Evolutionary conservation across 2,888 invertebrate genomes (phyloP).

Genomic region (Campaea margaritaria): DNA sequence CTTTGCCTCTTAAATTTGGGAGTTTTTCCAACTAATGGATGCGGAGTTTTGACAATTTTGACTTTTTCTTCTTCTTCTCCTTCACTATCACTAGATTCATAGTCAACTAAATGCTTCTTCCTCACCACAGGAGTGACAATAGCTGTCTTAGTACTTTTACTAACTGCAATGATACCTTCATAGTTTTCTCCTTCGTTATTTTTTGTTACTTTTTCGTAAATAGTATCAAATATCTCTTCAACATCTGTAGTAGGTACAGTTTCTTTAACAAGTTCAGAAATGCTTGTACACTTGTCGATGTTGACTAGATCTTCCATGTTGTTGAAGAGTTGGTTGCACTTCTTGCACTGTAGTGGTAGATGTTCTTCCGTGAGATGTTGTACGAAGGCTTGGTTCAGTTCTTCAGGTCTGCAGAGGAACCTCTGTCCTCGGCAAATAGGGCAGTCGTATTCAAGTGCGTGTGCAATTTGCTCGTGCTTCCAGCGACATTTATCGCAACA

Average conservation of each 20-base stretch:
- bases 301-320: constrained; percentile 71
- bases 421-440: constrained; percentile 70
- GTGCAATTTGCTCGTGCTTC: constrained; percentile 68
- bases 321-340: constrained; percentile 67
- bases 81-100: constrained; percentile 72
- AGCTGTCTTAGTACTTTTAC: constrained; percentile 70
- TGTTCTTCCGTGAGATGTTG: constrained; percentile 68
- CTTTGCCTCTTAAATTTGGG: constrained; percentile 64
- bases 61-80: constrained; percentile 52
- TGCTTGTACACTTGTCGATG: constrained; percentile 70
- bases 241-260: constrained; percentile 49
- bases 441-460: constrained; percentile 74
- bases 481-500: constrained; percentile 77
- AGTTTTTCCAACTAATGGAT: constrained; percentile 62
- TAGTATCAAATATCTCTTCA: constrained; percentile 70
- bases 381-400: constrained; percentile 63
- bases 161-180: constrained; percentile 66
- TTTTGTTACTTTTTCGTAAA: constrained; percentile 64
- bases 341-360: constrained; percentile 70
- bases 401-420: constrained; percentile 66
- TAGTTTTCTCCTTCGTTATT: constrained; percentile 55
- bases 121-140: constrained; percentile 74
- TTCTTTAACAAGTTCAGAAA: constrained; percentile 67
- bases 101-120: constrained; percentile 72
- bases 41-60: constrained; percentile 53